Percentiles rank a stretch among this genome's conserved stretches.
Conservation (phyloP, 2,113 vertebrate species). For the Tympanuchus pallidicinctus region DNA sequence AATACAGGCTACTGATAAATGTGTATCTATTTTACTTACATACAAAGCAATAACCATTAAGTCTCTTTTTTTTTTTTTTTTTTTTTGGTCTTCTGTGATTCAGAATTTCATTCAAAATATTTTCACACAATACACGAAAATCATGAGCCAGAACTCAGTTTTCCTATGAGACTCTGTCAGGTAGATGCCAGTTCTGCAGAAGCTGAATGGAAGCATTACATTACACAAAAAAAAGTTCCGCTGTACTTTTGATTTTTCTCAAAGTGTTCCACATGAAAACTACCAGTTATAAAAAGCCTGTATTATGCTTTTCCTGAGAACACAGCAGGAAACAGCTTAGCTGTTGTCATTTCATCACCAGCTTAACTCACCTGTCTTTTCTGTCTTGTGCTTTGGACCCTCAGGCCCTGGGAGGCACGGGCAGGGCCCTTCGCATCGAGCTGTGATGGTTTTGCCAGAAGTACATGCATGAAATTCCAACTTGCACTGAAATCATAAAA, state of each 20-base stretch:
- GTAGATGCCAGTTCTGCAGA: background rate
- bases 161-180: background rate
- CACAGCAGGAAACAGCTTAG: background rate
- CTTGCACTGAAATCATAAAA: slow-evolving; percentile 86
- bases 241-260: background rate
- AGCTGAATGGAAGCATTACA: background rate
- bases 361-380: slow-evolving; percentile 85
- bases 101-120: background rate
- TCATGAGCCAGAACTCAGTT: background rate
- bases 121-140: background rate
- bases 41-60: background rate
- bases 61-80: background rate
- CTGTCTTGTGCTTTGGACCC: slow-evolving; percentile 76
- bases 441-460: slow-evolving; percentile 85
- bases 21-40: background rate
- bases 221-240: background rate
- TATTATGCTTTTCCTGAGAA: background rate
- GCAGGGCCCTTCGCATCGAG: slow-evolving; percentile 90
- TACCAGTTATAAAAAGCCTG: background rate
- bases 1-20: background rate
- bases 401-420: slow-evolving; percentile 89
- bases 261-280: background rate
- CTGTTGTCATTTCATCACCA: background rate
- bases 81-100: background rate
- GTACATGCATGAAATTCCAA: slow-evolving; percentile 93